phyloP scores from a whole-genome alignment of 2,797 vertebrate genomes.

The Apodemus agrarius region DNA sequence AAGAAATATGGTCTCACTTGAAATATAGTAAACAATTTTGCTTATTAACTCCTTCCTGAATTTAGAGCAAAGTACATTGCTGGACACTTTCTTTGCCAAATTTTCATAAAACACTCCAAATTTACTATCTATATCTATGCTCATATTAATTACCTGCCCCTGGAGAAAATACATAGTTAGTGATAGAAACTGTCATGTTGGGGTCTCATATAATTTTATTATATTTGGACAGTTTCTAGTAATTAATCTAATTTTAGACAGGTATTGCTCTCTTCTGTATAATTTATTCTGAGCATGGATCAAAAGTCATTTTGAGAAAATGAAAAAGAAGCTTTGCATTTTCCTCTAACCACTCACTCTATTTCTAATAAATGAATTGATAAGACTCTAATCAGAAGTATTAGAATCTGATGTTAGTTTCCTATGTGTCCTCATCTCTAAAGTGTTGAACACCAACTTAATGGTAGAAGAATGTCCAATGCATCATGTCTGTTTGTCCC shows the following conservation, averaged over 20 bases:
- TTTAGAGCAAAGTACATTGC: too few relatives aligned
- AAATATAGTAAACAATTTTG: too few relatives aligned
- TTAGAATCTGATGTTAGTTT: not conserved
- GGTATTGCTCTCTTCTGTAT: not conserved
- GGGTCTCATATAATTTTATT: not conserved
- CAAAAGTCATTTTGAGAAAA: not conserved
- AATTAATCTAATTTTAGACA: not conserved
- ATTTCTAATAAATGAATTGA: not conserved
- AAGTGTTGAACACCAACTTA: not conserved
- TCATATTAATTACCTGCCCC: not conserved
- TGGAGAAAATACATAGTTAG: not conserved
- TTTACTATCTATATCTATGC: not conserved
- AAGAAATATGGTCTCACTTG: too few relatives aligned
- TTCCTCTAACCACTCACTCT: fast-evolving
- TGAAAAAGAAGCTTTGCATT: not conserved
- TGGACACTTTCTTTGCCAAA: too few relatives aligned
- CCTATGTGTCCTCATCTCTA: not conserved
- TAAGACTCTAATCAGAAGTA: not conserved
- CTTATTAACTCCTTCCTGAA: too few relatives aligned
- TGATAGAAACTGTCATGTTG: not conserved
- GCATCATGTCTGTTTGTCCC: not conserved
- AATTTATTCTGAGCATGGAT: not conserved
- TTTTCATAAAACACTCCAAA: too few relatives aligned
- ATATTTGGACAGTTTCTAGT: not conserved
- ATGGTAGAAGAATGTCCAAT: not conserved